Evolutionary conservation across 2,113 vertebrate species (phyloP), one percentile per base, ranked within the genome.

Genomic region (Tupaia chinensis): DNA sequence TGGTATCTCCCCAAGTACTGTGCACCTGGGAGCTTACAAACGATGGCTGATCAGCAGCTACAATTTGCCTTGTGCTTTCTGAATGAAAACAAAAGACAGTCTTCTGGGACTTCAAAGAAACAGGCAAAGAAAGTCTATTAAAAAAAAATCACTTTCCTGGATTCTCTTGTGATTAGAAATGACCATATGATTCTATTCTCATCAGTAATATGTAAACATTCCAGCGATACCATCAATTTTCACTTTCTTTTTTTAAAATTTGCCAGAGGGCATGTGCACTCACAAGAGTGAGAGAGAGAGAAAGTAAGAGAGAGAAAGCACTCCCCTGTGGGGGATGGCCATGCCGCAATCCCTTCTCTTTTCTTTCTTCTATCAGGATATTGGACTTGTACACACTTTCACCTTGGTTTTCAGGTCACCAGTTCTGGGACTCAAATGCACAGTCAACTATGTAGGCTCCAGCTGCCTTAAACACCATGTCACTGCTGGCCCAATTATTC

Each of bases 1-100:
- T 0, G 58, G 14, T 4, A 7, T 7, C 14, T 32, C 6, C 2
- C 27, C 60, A 3, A 0, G 85, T 3, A 7, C 53, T 22, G 0
- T 3, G 3, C 9, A 58, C 27, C 3, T 27, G 23, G 27, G 56
- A 81, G 27, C 53, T 82, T 34, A 5, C 10, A 80, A 65, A 58
- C 17, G 3, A n/a, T 22, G 44, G 23, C 58, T 27, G 76, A 60
- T 58, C 11, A 11, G 17, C 66, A 63, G 61, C 34, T 20, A 13
- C 65, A 78, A 2, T 74, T 81, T 84, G 63, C n/a, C 34, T 68
- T 94, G 63, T 72, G 17, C 60, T 32, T 74, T 82, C 74, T 74
- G 58, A 93, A 93, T 10, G 19, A 92, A 89, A 13, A 22, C 58
- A 66, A 22, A 56, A 66, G 22, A 25, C 22, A 25, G 6, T 66